Conservation (phyloP, 1,140 invertebrate species). For the Akabosia matsudoensis region DNA sequence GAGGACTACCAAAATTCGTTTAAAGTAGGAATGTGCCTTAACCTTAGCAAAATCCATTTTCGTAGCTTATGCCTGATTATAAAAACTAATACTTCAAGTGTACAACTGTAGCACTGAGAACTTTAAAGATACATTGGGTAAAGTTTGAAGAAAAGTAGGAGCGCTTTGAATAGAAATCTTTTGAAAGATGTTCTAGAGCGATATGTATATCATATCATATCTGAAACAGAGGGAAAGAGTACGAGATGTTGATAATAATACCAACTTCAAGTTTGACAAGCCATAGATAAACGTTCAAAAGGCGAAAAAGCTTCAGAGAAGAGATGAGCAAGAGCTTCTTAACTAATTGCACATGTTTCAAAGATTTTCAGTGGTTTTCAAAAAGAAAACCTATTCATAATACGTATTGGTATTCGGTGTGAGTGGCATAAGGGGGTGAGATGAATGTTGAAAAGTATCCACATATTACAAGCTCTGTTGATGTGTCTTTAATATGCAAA, state of each 20-base stretch:
- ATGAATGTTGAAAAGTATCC: not conserved
- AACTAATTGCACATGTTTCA: slow-evolving; percentile 19
- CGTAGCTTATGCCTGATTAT: too few relatives aligned
- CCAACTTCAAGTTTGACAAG: slow-evolving; percentile 7
- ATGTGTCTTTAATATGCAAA: not conserved
- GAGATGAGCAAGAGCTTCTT: not conserved
- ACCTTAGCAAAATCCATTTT: not conserved
- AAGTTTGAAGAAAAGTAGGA: too few relatives aligned
- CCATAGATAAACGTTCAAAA: slow-evolving; percentile 17
- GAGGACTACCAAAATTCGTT: too few relatives aligned
- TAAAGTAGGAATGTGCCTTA: not conserved
- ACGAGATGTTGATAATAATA: not conserved
- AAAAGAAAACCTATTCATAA: not conserved
- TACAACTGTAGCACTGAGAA: too few relatives aligned
- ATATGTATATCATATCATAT: not conserved
- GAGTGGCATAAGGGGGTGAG: not conserved
- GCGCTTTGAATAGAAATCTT: not conserved
- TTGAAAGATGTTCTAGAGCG: not conserved
- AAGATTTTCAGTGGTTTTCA: slow-evolving; percentile 2
- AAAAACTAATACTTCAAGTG: too few relatives aligned
- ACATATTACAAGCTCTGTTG: too few relatives aligned
- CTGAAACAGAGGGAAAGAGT: not conserved
- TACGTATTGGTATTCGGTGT: not conserved
- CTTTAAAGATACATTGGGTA: too few relatives aligned
- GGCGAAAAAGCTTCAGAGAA: not conserved